These are phyloP conservation scores for Magallana nippona DNA, from an alignment of 2,888 invertebrate species.

Conservation along the genomic window DNA sequence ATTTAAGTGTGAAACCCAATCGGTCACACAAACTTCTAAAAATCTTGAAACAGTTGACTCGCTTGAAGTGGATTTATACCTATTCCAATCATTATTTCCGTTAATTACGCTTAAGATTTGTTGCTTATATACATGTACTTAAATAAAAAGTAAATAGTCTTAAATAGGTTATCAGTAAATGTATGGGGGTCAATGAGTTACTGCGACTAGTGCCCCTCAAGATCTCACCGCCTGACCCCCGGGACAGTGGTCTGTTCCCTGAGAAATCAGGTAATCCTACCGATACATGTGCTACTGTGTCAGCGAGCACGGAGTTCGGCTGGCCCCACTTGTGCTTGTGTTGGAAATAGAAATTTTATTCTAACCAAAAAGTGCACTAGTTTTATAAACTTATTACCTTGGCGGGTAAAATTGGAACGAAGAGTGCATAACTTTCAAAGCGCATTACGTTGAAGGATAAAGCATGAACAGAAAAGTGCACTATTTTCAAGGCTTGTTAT, in stretches of 20 bases:
- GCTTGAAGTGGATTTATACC: conserved; percentile 13
- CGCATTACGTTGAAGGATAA: no score
- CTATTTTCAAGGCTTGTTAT: no score
- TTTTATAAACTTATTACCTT: no score
- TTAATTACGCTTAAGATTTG: conserved; percentile 25
- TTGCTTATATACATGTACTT: not conserved
- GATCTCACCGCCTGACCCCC: conserved; percentile 8
- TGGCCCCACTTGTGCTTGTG: no score
- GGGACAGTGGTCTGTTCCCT: not conserved
- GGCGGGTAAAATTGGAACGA: no score
- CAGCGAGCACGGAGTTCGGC: no score
- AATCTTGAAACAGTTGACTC: conserved; percentile 5
- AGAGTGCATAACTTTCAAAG: no score
- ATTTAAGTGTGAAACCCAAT: conserved; percentile 30
- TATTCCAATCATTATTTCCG: conserved; percentile 25
- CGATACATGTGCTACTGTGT: no score
- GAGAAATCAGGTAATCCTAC: conserved; percentile 22
- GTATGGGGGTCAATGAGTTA: not conserved
- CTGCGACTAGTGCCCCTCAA: not conserved
- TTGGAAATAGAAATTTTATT: no score
- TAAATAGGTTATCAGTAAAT: not conserved
- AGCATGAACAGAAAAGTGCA: no score
- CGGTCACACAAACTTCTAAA: not conserved
- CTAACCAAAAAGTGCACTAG: no score
- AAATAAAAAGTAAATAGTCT: conserved; percentile 8